Conservation (phyloP, 2,888 invertebrate genomes). For the Pristionchus fissidentatus region DNA sequence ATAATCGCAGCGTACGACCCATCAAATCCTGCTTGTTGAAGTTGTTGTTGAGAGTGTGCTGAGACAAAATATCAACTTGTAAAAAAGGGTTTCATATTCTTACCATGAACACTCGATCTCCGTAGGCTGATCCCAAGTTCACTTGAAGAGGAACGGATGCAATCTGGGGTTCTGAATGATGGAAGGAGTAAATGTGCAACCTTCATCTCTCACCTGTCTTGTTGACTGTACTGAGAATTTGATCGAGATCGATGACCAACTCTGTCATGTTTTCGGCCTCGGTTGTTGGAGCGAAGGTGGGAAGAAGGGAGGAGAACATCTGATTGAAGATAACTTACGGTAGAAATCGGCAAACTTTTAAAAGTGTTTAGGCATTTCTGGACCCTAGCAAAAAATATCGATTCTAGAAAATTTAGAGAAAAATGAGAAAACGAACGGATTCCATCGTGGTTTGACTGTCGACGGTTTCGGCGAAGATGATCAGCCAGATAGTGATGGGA, state of each 20-base stretch:
- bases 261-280: not conserved
- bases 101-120: constrained; percentile 43
- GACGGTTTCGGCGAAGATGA: not conserved
- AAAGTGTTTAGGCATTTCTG: no score
- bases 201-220: not conserved
- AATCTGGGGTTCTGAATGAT: not conserved
- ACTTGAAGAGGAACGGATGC: not conserved
- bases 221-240: constrained; percentile 14
- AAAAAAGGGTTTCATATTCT: no score
- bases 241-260: constrained; percentile 1
- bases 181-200: not conserved
- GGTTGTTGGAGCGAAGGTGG: not conserved
- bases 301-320: not conserved
- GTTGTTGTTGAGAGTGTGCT: constrained; percentile 38
- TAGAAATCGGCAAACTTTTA: not conserved
- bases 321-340: not conserved
- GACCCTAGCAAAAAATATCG: no score
- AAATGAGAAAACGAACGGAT: not conserved
- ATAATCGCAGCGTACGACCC: constrained; percentile 55
- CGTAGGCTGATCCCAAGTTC: not conserved
- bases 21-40: constrained; percentile 42
- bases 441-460: constrained; percentile 4
- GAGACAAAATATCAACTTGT: not conserved
- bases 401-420: not conserved
- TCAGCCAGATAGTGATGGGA: not conserved